Evolutionary conservation across 2,888 invertebrate species (phyloP).

Genomic region (Cecidostiba fungosa): DNA sequence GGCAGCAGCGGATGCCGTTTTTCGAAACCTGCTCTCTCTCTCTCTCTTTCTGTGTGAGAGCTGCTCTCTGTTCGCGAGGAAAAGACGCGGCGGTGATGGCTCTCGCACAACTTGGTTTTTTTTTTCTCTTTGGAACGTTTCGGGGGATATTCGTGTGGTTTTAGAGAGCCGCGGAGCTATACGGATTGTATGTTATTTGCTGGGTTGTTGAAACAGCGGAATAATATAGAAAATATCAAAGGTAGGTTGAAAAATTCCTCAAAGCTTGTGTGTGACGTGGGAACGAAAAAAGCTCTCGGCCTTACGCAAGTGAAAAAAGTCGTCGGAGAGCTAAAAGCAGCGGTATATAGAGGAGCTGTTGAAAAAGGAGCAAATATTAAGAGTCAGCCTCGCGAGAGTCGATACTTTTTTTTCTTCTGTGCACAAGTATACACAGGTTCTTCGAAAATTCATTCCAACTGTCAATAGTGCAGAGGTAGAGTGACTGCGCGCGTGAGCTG

Average conservation of each 20-base stretch:
- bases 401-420: not conserved
- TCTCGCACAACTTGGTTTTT: not conserved
- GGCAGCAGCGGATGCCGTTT: constrained; percentile 15
- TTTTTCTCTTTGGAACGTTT: not conserved
- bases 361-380: too few species aligned
- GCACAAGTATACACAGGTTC: not conserved
- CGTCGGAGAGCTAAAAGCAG: not conserved
- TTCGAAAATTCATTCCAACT: constrained; percentile 14
- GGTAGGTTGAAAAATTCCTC: not conserved
- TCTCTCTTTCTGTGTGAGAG: not conserved
- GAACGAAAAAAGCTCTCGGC: not conserved
- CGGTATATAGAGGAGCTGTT: too few species aligned
- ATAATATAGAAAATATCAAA: too few species aligned
- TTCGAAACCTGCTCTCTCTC: constrained; percentile 7
- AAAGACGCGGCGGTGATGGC: not conserved
- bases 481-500: not conserved
- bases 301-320: not conserved
- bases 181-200: too few species aligned
- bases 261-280: constrained; percentile 18
- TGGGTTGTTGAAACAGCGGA: too few species aligned
- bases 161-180: too few species aligned
- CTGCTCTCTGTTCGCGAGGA: constrained; percentile 19
- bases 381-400: not conserved
- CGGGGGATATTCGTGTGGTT: too few species aligned
- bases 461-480: constrained; percentile 30